A percentile compares a stretch with the other conserved stretches of the same genome.
Conservation (phyloP, 2,797 vertebrate species). For the Margarornis squamiger region DNA sequence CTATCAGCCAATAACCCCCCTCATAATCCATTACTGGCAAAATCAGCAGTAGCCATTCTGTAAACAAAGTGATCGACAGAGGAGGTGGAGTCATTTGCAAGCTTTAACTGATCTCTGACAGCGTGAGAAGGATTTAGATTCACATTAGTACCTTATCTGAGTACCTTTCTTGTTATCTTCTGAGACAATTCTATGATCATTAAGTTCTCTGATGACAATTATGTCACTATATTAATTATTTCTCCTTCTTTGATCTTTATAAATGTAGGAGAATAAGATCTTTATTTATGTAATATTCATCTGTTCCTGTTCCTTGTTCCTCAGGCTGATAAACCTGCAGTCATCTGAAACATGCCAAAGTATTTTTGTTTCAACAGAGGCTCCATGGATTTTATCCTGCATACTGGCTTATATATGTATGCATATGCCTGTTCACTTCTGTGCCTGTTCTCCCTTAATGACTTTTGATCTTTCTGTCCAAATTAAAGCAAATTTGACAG, state of each 20-base stretch:
- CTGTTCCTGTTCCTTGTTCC: constrained; percentile 6
- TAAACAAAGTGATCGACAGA: neutral
- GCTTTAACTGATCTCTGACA: neutral
- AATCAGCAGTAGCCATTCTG: neutral
- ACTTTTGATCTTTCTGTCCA: constrained; percentile 57
- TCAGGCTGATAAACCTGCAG: neutral
- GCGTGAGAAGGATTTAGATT: neutral
- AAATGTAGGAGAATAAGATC: neutral
- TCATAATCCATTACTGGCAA: neutral
- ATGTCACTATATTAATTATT: constrained; percentile 1
- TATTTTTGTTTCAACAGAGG: neutral
- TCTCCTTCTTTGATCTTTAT: constrained; percentile 25
- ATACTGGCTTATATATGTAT: neutral
- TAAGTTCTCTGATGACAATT: constrained; percentile 28
- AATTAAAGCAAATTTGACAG: constrained; percentile 50
- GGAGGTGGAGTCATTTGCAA: neutral
- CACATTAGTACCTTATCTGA: neutral
- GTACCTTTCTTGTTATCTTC: neutral
- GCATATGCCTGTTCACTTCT: neutral
- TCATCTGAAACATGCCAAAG: neutral
- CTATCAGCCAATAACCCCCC: neutral
- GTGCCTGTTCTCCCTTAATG: constrained; percentile 18
- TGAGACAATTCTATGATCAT: neutral
- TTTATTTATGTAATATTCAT: constrained; percentile 43
- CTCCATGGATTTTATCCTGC: neutral